These are phyloP conservation scores for Seladonia tumulorum DNA, from an alignment of 2,888 invertebrate genomes.

Conservation along the genomic window DNA sequence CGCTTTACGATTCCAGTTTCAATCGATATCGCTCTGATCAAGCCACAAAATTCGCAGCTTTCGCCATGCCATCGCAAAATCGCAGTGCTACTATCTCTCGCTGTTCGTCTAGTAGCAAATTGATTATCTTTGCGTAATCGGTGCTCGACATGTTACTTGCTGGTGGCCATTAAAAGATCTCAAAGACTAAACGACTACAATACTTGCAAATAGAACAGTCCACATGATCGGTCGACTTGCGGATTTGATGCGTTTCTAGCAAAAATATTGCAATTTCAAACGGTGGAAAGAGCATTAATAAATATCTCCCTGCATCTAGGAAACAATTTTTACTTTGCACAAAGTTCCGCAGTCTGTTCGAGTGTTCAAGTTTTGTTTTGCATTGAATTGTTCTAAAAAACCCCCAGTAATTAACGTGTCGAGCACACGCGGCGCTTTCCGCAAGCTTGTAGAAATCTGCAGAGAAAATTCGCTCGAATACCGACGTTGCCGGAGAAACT, in stretches of 20 bases:
- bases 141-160: background rate
- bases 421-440: background rate
- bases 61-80: constrained; percentile 7
- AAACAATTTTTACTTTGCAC: background rate
- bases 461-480: background rate
- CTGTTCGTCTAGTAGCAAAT: background rate
- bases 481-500: background rate
- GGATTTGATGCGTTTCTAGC: background rate
- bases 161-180: background rate
- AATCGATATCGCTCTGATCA: background rate
- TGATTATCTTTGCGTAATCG: background rate
- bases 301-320: background rate
- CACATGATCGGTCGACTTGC: background rate
- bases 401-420: background rate
- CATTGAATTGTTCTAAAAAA: background rate
- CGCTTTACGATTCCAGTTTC: background rate
- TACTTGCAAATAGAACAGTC: background rate
- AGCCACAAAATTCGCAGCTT: background rate
- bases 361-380: background rate
- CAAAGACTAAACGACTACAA: too few relatives aligned
- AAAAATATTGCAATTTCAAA: background rate
- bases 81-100: background rate
- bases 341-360: background rate
- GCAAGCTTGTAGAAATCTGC: constrained; percentile 18
- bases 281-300: background rate